phyloP scores from a whole-genome alignment of 2,888 invertebrate genomes.

The Drosophila robusta region DNA sequence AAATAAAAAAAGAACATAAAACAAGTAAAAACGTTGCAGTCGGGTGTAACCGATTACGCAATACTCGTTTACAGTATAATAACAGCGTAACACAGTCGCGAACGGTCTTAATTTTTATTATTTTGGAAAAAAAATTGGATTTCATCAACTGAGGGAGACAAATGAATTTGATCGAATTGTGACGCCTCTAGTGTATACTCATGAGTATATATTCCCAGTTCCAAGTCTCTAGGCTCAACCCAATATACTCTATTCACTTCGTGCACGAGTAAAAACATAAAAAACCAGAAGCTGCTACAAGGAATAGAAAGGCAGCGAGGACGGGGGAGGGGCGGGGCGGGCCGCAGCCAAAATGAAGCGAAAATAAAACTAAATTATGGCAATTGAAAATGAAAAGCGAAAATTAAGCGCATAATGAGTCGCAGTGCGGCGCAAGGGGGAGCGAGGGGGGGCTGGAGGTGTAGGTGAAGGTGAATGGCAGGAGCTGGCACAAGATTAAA shows the following conservation, averaged over 20 bases:
- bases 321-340: neutral
- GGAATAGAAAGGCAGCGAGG: neutral
- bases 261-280: too few relatives aligned
- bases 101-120: too few relatives aligned
- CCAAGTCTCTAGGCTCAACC: too few relatives aligned
- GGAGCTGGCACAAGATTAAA: conserved; percentile 59
- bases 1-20: neutral
- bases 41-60: too few relatives aligned
- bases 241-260: too few relatives aligned
- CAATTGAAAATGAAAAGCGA: conserved; percentile 83
- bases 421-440: conserved; percentile 22
- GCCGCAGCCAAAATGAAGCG: conserved; percentile 66
- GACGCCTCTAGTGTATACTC: too few relatives aligned
- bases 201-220: too few relatives aligned
- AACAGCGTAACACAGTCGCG: too few relatives aligned
- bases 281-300: conserved; percentile 11
- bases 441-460: neutral
- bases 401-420: conserved; percentile 81
- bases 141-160: too few relatives aligned
- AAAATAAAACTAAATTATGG: conserved; percentile 82
- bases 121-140: too few relatives aligned
- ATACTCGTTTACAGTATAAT: too few relatives aligned
- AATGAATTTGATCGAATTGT: too few relatives aligned
- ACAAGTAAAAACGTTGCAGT: neutral
- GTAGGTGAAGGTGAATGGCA: neutral